Evolutionary conservation across 2,888 invertebrate species (phyloP), one percentile per base, ranked within the genome.

Genomic region (Orchestes rusci): DNA sequence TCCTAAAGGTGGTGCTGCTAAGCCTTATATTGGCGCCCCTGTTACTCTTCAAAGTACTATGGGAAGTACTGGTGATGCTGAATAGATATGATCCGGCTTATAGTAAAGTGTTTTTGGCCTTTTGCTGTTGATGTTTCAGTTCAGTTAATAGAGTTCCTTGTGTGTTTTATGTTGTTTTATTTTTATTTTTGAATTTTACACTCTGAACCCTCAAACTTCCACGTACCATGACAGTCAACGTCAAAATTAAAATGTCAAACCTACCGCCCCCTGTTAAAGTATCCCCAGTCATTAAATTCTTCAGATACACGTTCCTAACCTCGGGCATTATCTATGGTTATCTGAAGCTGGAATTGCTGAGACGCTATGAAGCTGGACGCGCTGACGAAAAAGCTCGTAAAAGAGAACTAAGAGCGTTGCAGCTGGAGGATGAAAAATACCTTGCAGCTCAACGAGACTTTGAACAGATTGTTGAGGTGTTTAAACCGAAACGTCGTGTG

Each of bases 261-360:
- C 10, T 23, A 23, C 10, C 10, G 23, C 10, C 23, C 5, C 5
- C 10, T 23, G 23, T 10, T 23, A 23, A 5, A 5, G 23, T 10
- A 39, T 40, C 18, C n/a, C n/a, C n/a, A n/a, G n/a, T n/a, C n/a
- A n/a, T n/a, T n/a, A n/a, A 50, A 47, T 47, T 50, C 47, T 50
- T 50, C 39, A 50, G 50, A 40, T 50, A 47, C 20, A 17, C 41
- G 1, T 47, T 47, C 36, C 44, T 50, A 3, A 12, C 35, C 12
- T 10, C 50, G 3, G 50, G 50, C 10, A 36, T 47, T 13, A 7
- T 47, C 2, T 47, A 50, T 23, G 50, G 47, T 10, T 29, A 16
- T 18, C 3, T 17, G 10, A 46, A 43, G 31, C 40, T 40, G 7
- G 17, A 44, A 41, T 29, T 29, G 1, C 16, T 43, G 3, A 40